A percentile compares a stretch with the other conserved stretches of the same genome.
phyloP scores from a whole-genome alignment of 2,113 vertebrate species.

The Dolichotis patagonum region DNA sequence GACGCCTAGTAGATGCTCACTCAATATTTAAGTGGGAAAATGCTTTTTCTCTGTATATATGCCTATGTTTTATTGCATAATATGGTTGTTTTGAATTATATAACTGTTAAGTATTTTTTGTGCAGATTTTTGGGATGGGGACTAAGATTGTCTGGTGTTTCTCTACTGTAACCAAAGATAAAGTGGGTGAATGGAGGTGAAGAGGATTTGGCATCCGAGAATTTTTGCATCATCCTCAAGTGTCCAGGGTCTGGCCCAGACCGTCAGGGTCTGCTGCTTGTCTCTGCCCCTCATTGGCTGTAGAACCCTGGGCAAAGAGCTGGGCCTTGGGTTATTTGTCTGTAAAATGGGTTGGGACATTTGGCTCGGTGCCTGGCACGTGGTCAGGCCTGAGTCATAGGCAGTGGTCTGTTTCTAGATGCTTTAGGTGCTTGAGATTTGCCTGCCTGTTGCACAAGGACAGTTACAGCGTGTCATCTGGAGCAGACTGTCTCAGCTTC shows the following conservation, averaged over 20 bases:
- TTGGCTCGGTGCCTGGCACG: neutral
- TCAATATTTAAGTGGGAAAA: neutral
- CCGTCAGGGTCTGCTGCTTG: neutral
- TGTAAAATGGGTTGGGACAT: neutral
- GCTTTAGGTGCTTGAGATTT: neutral
- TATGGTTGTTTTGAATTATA: neutral
- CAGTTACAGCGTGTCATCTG: neutral
- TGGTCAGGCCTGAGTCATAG: neutral
- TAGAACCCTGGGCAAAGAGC: neutral
- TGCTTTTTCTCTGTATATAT: neutral
- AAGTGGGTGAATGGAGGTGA: neutral
- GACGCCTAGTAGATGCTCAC: neutral
- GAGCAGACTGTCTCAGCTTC: neutral
- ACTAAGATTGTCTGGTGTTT: neutral
- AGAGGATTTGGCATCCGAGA: neutral
- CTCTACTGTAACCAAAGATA: neutral
- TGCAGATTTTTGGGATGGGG: neutral
- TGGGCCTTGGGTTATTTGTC: constrained; percentile 12
- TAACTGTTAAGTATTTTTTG: neutral
- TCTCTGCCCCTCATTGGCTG: neutral
- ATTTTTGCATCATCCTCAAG: neutral
- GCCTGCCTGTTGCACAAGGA: neutral
- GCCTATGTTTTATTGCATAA: neutral
- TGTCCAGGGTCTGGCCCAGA: neutral
- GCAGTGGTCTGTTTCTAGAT: neutral